A percentile compares a stretch with the other conserved stretches of the same genome.
Conservation (phyloP, 2,797 vertebrate species). For the Scarus forsteni region DNA sequence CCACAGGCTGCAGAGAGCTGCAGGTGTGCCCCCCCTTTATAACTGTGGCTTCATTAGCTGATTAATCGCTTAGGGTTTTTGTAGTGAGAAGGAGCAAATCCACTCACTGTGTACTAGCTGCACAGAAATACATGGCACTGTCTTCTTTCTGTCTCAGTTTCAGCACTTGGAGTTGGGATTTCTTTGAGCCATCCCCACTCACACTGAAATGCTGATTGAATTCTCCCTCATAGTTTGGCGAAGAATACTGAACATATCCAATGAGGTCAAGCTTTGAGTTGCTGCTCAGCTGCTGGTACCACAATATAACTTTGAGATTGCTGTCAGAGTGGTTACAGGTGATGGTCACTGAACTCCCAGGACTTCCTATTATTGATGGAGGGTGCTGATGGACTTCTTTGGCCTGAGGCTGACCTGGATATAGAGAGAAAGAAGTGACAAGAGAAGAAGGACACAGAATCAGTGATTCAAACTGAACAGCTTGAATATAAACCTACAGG, state of each 20-base stretch:
- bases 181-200: conserved; percentile 34
- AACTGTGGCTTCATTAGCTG: not conserved
- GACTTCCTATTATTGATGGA: conserved; percentile 34
- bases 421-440: conserved; percentile 3
- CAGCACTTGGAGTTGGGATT: conserved; percentile 25
- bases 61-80: conserved; percentile 41
- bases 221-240: not conserved
- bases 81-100: not conserved
- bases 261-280: conserved; percentile 35
- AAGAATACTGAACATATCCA: not conserved
- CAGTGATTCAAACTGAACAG: not conserved
- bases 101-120: conserved; percentile 50
- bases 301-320: not conserved
- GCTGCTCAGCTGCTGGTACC: conserved; percentile 24
- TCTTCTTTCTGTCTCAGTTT: conserved; percentile 27
- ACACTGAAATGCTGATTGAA: conserved; percentile 3
- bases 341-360: conserved; percentile 14
- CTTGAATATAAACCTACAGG: conserved; percentile 37
- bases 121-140: conserved; percentile 45
- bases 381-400: conserved; percentile 59
- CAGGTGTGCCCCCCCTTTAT: conserved; percentile 19
- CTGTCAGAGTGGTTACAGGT: conserved; percentile 58
- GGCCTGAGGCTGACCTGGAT: conserved; percentile 46
- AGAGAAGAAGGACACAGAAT: not conserved
- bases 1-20: not conserved